phyloP scores from a whole-genome alignment of 2,797 vertebrate species.

The Anas acuta region DNA sequence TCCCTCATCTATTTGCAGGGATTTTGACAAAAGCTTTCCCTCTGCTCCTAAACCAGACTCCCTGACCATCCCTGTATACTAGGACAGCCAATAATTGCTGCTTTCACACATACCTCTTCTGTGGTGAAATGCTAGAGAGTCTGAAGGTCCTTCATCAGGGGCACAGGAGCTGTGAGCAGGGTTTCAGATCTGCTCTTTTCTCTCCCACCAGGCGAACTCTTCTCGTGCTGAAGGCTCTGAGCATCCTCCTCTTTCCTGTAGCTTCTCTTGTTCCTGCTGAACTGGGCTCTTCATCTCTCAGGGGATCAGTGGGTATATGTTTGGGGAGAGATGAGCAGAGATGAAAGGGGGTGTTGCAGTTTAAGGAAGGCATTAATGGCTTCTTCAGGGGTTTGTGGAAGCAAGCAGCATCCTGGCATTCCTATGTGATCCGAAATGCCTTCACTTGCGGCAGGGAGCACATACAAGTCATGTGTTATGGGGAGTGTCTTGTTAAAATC shows the following conservation, averaged over 20 bases:
- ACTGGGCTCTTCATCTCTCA: not conserved
- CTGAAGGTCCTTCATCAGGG: accelerated
- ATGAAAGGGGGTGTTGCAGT: accelerated
- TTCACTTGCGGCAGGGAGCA: accelerated
- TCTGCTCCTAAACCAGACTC: not conserved
- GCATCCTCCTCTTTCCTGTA: not conserved
- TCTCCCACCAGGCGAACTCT: not conserved
- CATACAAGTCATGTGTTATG: not conserved
- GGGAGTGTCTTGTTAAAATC: not conserved
- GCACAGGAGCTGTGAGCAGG: too few relatives aligned
- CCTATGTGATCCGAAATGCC: accelerated
- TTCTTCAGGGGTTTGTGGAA: not conserved
- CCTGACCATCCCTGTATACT: not conserved
- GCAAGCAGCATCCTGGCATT: accelerated
- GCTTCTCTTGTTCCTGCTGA: accelerated
- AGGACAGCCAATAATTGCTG: not conserved
- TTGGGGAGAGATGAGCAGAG: not conserved
- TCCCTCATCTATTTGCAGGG: not conserved
- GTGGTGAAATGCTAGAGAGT: accelerated
- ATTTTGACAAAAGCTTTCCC: not conserved
- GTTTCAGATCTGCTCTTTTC: not conserved
- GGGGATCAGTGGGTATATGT: not conserved
- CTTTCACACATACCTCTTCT: not conserved
- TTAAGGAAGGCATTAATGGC: not conserved
- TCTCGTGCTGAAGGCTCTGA: not conserved